These are phyloP conservation scores for Stylophora pistillata DNA, from an alignment of 64 coral and sea anemone genomes.

Conservation along the genomic window DNA sequence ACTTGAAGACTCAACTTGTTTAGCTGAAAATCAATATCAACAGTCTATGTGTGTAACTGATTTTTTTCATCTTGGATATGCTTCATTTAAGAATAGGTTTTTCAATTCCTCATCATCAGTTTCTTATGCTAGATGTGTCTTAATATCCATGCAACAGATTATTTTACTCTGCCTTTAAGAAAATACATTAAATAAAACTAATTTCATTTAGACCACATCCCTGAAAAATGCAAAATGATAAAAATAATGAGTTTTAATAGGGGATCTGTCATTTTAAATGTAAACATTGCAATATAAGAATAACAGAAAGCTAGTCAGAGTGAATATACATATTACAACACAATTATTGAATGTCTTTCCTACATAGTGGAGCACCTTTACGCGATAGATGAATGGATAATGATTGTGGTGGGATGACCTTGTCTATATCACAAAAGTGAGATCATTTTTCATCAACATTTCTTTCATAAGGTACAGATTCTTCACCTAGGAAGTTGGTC, in stretches of 20 bases:
- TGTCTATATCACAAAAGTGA: no score
- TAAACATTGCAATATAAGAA: conserved; percentile 14
- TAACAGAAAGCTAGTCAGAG: not conserved
- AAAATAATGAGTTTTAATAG: not conserved
- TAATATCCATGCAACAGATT: not conserved
- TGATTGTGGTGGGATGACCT: no score
- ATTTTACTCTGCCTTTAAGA: not conserved
- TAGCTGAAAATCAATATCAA: not conserved
- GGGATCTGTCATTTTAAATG: conserved; percentile 2
- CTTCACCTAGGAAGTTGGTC: no score
- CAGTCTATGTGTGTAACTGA: not conserved
- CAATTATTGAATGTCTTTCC: not conserved
- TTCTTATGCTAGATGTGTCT: not conserved
- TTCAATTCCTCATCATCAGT: not conserved
- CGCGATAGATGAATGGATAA: no score
- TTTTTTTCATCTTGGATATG: not conserved
- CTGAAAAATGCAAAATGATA: not conserved
- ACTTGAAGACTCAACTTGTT: no score
- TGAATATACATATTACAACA: not conserved
- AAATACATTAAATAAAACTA: not conserved
- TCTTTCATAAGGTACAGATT: no score
- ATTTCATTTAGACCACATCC: not conserved
- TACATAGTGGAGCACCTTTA: not conserved
- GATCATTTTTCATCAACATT: no score
- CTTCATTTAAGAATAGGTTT: not conserved